Conservation (phyloP, 2,113 vertebrate genomes). For the Mesoclemmys tuberculata region DNA sequence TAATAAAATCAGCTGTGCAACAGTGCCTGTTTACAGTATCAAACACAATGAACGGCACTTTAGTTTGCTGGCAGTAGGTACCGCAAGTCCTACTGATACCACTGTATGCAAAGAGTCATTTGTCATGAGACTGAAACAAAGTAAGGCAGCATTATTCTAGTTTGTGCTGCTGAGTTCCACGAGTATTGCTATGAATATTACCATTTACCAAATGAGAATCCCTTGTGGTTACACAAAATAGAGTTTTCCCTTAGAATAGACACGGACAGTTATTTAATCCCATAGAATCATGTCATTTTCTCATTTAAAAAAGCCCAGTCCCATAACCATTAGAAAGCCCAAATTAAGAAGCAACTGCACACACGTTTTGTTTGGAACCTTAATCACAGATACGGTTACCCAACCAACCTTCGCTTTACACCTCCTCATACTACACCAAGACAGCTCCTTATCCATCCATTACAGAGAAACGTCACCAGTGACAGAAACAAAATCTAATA, state of each 20-base stretch:
- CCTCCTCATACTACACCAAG: not conserved
- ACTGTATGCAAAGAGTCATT: not conserved
- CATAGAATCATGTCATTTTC: not conserved
- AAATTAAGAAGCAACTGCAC: not conserved
- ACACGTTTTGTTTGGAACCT: no score
- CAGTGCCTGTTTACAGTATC: not conserved
- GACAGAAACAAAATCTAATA: not conserved
- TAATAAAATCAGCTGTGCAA: not conserved
- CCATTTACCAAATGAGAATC: not conserved
- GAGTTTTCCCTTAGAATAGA: not conserved
- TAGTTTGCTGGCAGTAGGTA: not conserved
- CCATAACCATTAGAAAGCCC: not conserved
- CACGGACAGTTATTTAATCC: no score
- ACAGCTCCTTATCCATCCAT: not conserved
- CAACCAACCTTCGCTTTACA: not conserved
- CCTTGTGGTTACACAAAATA: not conserved
- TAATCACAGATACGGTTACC: no score
- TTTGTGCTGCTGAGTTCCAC: not conserved
- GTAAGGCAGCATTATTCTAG: not conserved
- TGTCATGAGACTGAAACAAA: not conserved
- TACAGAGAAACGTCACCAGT: not conserved
- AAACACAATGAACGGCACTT: not conserved
- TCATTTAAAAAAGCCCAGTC: not conserved
- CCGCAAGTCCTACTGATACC: not conserved
- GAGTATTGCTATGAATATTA: not conserved